phyloP scores from a whole-genome alignment of 1,140 invertebrate species.

The Platyscapa corneri region DNA sequence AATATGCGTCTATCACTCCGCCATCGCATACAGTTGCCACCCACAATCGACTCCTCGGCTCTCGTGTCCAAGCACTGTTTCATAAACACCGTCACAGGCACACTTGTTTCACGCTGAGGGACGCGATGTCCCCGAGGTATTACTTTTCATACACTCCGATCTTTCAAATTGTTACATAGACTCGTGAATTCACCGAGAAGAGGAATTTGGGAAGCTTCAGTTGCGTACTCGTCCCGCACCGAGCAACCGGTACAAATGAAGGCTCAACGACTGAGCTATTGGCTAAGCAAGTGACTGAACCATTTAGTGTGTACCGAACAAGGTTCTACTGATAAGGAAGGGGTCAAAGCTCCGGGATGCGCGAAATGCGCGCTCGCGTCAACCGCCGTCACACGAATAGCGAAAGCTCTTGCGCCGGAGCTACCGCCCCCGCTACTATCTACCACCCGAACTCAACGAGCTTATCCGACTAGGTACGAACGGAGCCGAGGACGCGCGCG shows the following conservation, averaged over 20 bases:
- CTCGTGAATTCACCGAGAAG: neutral
- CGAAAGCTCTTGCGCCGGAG: conserved; percentile 56
- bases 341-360: conserved; percentile 5
- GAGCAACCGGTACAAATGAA: neutral
- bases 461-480: conserved; percentile 45
- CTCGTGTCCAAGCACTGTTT: neutral
- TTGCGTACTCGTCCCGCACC: too few species aligned
- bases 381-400: conserved; percentile 66
- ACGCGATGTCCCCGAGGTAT: neutral
- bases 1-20: neutral
- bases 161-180: neutral
- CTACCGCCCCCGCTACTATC: conserved; percentile 16
- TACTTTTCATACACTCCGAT: neutral
- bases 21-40: neutral
- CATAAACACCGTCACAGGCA: conserved; percentile 23
- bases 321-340: neutral
- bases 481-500: neutral
- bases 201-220: too few species aligned
- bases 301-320: neutral
- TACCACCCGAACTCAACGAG: conserved; percentile 49
- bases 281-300: neutral
- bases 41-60: neutral
- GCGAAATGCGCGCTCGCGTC: conserved; percentile 51
- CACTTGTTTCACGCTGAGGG: neutral
- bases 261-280: neutral